These are phyloP conservation scores for Epinotia demarniana DNA, from an alignment of 2,888 invertebrate genomes.

Conservation along the genomic window DNA sequence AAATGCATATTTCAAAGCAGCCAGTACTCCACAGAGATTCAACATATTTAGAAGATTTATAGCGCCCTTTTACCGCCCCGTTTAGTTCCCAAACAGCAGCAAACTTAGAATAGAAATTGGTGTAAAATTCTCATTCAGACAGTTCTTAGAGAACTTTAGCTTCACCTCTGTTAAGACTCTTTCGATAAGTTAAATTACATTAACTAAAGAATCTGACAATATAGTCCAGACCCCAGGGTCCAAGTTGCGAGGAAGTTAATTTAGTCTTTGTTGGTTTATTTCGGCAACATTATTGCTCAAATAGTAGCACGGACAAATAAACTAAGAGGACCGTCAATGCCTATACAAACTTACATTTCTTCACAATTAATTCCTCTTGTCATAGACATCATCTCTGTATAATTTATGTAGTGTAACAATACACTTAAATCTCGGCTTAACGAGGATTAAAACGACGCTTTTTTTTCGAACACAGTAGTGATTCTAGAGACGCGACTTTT, in stretches of 20 bases:
- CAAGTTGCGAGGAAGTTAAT: constrained; percentile 9
- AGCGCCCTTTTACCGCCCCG: no score
- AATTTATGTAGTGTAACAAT: no score
- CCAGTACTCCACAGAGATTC: no score
- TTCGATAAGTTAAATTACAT: constrained; percentile 9
- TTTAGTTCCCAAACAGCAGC: no score
- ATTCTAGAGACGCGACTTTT: no score
- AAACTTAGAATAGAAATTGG: not conserved
- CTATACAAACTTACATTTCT: not conserved
- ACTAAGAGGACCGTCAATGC: not conserved
- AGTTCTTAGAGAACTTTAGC: not conserved
- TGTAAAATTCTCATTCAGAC: not conserved
- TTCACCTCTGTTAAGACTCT: not conserved
- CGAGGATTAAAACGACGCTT: no score
- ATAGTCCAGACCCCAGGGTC: not conserved
- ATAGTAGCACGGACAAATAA: not conserved
- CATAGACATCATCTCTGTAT: no score
- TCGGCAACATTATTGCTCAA: not conserved
- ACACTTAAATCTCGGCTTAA: no score
- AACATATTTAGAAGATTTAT: no score
- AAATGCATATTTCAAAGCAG: no score
- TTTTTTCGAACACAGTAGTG: no score
- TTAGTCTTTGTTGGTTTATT: constrained; percentile 8
- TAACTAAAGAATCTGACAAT: not conserved
- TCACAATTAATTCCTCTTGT: no score